A percentile compares a stretch with the other conserved stretches of the same genome.
Conservation (phyloP, 2,113 vertebrate genomes). For the Heterocephalus glaber region DNA sequence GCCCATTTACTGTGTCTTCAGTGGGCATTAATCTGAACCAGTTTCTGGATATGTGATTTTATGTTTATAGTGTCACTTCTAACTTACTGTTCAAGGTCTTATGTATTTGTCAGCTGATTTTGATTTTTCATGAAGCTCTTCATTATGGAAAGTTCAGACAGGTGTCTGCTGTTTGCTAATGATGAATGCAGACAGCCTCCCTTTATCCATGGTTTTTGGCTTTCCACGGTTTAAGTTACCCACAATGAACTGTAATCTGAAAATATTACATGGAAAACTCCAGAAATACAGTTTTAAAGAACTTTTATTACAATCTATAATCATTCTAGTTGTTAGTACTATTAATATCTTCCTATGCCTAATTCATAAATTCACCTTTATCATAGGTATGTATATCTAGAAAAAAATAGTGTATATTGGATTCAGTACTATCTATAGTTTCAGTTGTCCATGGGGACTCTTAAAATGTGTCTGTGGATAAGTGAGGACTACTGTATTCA, state of each 20-base stretch:
- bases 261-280: neutral
- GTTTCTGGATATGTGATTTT: neutral
- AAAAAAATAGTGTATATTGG: neutral
- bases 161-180: neutral
- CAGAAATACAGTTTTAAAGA: neutral
- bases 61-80: neutral
- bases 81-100: neutral
- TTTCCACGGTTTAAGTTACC: neutral
- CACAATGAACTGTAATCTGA: neutral
- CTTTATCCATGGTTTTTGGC: neutral
- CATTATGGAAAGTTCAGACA: conserved; percentile 6
- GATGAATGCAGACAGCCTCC: neutral
- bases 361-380: neutral
- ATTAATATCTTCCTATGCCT: neutral
- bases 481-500: neutral
- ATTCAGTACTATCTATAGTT: neutral
- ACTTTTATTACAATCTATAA: neutral
- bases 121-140: conserved; percentile 29
- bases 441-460: neutral
- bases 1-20: neutral
- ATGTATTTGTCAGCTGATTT: neutral
- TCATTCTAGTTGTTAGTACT: neutral
- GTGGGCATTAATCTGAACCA: neutral
- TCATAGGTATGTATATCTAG: neutral
- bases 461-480: neutral